Conservation (phyloP, 2,888 invertebrate species). For the Nomada fucata region DNA sequence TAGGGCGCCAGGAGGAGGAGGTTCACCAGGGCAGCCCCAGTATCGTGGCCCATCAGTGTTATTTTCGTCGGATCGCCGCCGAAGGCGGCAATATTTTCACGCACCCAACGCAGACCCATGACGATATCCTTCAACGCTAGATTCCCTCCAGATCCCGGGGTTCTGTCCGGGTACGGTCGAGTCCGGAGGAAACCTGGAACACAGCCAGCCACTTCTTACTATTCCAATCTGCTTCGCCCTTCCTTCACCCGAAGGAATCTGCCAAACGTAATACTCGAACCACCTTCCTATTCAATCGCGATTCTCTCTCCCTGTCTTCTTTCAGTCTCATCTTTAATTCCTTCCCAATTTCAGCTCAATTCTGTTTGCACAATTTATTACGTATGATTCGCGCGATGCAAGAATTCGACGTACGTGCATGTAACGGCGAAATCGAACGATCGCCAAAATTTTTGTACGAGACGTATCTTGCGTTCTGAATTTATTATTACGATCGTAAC, state of each 20-base stretch:
- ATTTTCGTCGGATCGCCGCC: conserved; percentile 94
- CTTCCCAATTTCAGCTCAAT: not conserved
- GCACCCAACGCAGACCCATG: conserved; percentile 93
- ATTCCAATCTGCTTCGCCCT: not conserved
- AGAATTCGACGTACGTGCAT: too few relatives aligned
- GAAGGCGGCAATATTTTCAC: conserved; percentile 92
- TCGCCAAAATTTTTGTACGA: too few relatives aligned
- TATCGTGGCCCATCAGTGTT: conserved; percentile 93
- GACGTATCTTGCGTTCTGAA: too few relatives aligned
- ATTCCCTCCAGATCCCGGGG: conserved; percentile 86
- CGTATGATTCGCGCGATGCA: too few relatives aligned
- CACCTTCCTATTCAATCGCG: conserved; percentile 39
- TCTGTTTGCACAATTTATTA: too few relatives aligned
- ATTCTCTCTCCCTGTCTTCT: not conserved
- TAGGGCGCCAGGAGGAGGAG: conserved; percentile 92
- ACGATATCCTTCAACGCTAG: conserved; percentile 93
- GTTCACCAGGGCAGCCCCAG: conserved; percentile 94
- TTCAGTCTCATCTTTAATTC: not conserved
- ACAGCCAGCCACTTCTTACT: conserved; percentile 51
- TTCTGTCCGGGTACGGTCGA: conserved; percentile 81
- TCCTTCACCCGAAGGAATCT: not conserved
- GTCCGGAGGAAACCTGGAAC: conserved; percentile 87
- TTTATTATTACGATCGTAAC: too few relatives aligned
- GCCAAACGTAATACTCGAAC: conserved; percentile 25
- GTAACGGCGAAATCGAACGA: too few relatives aligned